Conservation (phyloP, 2,113 vertebrate species). For the Fregetta grallaria region DNA sequence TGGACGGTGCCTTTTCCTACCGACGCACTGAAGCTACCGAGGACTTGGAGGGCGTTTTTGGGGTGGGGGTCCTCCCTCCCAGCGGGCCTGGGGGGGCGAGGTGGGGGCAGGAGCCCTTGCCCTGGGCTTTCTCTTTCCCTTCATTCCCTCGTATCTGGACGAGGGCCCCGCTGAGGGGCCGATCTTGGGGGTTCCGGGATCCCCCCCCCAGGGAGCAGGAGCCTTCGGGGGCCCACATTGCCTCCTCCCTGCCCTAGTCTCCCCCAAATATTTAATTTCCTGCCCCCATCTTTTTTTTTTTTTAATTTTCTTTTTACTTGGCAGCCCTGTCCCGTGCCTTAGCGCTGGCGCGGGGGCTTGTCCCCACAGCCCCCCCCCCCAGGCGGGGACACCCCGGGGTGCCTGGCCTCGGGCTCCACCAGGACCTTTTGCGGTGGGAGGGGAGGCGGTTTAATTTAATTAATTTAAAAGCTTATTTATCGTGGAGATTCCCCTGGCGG, state of each 20-base stretch:
- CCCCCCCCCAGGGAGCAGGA: not conserved
- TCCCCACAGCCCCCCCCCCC: not conserved
- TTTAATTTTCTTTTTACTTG: not conserved
- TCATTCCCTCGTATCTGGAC: not conserved
- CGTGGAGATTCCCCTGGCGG: not conserved
- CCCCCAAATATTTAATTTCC: not conserved
- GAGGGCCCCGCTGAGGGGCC: not conserved
- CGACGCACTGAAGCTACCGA: not conserved
- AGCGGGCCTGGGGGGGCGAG: not conserved
- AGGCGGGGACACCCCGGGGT: not conserved
- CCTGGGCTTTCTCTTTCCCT: not conserved
- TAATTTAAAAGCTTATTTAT: conserved; percentile 60
- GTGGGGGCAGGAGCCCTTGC: not conserved
- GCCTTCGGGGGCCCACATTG: not conserved
- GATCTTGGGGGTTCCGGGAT: not conserved
- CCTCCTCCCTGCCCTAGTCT: not conserved
- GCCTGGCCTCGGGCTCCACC: not conserved
- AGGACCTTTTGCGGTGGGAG: not conserved
- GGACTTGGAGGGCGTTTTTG: not conserved
- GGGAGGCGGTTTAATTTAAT: conserved; percentile 24
- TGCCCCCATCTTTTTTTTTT: not conserved
- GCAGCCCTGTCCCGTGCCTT: not conserved
- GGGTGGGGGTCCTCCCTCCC: not conserved
- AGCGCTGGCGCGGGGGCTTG: not conserved
- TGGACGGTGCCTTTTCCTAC: not conserved